phyloP scores from a whole-genome alignment of 2,888 invertebrate species.

The Pedicia rivosa region DNA sequence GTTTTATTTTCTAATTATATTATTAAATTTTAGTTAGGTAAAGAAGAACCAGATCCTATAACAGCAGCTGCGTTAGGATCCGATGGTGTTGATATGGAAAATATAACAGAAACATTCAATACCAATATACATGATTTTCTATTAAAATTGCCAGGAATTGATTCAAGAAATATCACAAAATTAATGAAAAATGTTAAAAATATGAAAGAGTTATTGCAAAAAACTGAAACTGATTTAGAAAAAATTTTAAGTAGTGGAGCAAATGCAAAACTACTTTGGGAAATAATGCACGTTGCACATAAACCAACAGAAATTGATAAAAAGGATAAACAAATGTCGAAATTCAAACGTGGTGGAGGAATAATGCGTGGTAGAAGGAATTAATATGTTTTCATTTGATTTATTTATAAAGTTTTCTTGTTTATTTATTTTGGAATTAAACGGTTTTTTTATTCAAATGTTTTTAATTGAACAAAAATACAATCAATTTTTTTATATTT shows the following conservation, averaged over 20 bases:
- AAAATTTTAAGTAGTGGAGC: constrained; percentile 54
- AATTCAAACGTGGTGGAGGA: constrained; percentile 5
- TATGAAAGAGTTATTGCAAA: constrained; percentile 43
- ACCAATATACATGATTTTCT: constrained; percentile 60
- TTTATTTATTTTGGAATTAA: too few relatives aligned
- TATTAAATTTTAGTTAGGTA: constrained; percentile 38
- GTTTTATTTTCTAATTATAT: background rate
- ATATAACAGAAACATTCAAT: constrained; percentile 46
- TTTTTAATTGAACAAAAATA: too few relatives aligned
- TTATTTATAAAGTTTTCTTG: too few relatives aligned
- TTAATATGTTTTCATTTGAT: too few relatives aligned
- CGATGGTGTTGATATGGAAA: constrained; percentile 40
- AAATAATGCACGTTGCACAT: constrained; percentile 51
- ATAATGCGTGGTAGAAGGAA: constrained; percentile 4
- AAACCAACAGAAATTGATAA: constrained; percentile 37
- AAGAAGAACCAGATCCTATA: constrained; percentile 60
- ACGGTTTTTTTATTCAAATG: too few relatives aligned
- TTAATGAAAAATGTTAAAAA: constrained; percentile 60
- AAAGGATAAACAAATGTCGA: constrained; percentile 8
- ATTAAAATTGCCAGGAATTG: constrained; percentile 77
- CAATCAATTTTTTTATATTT: too few relatives aligned
- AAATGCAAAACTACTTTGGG: constrained; percentile 51
- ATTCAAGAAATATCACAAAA: constrained; percentile 63
- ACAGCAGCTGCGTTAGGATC: constrained; percentile 57
- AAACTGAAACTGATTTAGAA: constrained; percentile 46